Conservation (phyloP, 2,797 vertebrate species). For the Characodon lateralis region DNA sequence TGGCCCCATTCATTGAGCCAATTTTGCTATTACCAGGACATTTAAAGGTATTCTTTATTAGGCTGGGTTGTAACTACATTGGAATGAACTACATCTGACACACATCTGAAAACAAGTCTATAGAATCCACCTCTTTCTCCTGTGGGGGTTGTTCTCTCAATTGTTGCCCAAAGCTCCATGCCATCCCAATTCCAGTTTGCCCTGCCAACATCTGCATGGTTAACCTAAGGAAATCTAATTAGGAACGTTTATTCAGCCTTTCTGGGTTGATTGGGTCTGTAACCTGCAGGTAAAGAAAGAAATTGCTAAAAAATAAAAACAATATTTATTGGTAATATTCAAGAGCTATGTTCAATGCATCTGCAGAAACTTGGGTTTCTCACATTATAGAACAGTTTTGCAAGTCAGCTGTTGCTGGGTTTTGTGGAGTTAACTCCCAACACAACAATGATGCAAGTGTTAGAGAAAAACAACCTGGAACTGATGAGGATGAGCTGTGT, state of each 20-base stretch:
- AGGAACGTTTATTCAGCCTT: slow-evolving; percentile 50
- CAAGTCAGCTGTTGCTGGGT: slow-evolving; percentile 6
- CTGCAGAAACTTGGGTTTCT: neutral
- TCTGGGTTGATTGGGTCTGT: slow-evolving; percentile 40
- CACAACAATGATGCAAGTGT: neutral
- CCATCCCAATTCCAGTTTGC: slow-evolving; percentile 75
- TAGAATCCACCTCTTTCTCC: slow-evolving; percentile 30
- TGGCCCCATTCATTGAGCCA: neutral
- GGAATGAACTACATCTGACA: slow-evolving; percentile 28
- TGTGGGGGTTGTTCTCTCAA: slow-evolving; percentile 55
- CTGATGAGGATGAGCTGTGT: slow-evolving; percentile 49
- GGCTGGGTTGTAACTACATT: slow-evolving; percentile 24
- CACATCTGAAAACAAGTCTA: slow-evolving; percentile 16
- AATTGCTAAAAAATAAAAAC: neutral
- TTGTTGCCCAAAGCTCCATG: slow-evolving; percentile 72
- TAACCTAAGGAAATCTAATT: slow-evolving; percentile 71
- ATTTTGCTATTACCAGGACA: neutral
- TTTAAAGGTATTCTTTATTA: slow-evolving; percentile 28
- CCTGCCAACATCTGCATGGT: slow-evolving; percentile 36
- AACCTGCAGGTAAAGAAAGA: slow-evolving; percentile 31
- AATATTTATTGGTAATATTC: neutral
- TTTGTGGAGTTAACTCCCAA: slow-evolving; percentile 11
- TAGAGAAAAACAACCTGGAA: slow-evolving; percentile 34
- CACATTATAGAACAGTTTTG: neutral
- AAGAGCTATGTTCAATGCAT: neutral